Conservation (phyloP, 2,888 invertebrate species). For the Caenorhabditis sp. region DNA sequence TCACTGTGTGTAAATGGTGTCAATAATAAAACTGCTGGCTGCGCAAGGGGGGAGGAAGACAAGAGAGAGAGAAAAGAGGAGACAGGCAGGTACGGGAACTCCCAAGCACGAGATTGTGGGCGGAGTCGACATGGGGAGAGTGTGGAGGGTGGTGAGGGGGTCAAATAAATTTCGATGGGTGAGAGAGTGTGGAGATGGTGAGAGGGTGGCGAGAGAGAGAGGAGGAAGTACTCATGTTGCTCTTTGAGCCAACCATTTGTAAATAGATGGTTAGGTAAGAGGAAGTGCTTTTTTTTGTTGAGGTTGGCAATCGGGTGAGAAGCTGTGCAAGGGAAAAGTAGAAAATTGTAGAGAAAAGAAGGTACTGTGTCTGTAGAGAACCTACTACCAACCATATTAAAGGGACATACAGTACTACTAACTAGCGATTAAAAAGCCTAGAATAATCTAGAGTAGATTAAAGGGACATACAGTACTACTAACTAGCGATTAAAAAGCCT, state of each 20-base stretch:
- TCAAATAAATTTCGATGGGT: conserved; percentile 1
- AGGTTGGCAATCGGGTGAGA: no score
- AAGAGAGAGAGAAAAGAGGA: background rate
- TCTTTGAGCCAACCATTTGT: background rate
- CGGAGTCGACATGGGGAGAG: background rate
- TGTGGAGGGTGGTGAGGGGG: conserved; percentile 9
- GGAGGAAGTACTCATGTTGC: background rate
- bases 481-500: no score
- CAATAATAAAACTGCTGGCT: background rate
- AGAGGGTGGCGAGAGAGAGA: background rate
- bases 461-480: no score
- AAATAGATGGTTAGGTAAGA: no score
- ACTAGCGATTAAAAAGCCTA: no score
- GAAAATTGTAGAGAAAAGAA: no score
- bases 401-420: no score
- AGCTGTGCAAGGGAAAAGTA: no score
- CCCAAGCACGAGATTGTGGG: conserved; percentile 6
- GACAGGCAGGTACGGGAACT: conserved; percentile 46
- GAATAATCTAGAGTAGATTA: no score
- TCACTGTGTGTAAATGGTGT: background rate
- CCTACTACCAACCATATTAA: no score
- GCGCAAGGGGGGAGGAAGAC: background rate
- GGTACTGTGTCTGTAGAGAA: no score
- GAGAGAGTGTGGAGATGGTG: background rate
- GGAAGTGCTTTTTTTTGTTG: no score